A percentile compares a stretch with the other conserved stretches of the same genome.
These are phyloP conservation scores for Catharus minimus DNA, from an alignment of 2,113 vertebrate genomes.

Conservation along the genomic window DNA sequence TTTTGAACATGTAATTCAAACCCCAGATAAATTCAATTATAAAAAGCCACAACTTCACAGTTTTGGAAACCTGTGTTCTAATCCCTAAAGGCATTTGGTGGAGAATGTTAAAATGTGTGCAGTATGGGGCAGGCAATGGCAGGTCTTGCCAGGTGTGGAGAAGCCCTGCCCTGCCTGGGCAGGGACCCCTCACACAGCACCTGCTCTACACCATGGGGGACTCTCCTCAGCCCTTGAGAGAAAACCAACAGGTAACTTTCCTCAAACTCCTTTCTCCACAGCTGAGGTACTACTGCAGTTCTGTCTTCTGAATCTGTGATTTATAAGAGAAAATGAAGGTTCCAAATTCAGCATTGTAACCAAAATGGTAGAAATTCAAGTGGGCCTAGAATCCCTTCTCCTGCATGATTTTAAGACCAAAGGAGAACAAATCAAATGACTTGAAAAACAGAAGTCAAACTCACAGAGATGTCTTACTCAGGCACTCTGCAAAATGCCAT, in stretches of 20 bases:
- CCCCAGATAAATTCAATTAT: background rate
- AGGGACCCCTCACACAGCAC: background rate
- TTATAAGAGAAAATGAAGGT: background rate
- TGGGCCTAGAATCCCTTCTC: background rate
- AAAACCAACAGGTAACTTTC: background rate
- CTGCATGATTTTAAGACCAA: background rate
- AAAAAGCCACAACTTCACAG: background rate
- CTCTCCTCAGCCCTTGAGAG: accelerated
- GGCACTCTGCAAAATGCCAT: background rate
- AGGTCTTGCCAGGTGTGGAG: accelerated
- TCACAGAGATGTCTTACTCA: background rate
- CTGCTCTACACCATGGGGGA: accelerated
- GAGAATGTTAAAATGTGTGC: accelerated
- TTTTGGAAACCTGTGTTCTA: background rate
- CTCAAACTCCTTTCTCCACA: background rate
- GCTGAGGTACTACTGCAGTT: background rate
- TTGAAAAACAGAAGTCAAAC: background rate
- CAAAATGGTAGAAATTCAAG: background rate
- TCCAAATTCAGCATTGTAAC: background rate
- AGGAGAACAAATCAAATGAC: background rate
- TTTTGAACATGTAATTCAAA: background rate
- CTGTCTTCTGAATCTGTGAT: background rate
- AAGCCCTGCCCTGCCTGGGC: background rate
- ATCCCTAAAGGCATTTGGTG: background rate
- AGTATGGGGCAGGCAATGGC: accelerated